Evolutionary conservation across 2,888 invertebrate genomes (phyloP), one percentile per base, ranked within the genome.

Genomic region (Hoplodrina blanda): DNA sequence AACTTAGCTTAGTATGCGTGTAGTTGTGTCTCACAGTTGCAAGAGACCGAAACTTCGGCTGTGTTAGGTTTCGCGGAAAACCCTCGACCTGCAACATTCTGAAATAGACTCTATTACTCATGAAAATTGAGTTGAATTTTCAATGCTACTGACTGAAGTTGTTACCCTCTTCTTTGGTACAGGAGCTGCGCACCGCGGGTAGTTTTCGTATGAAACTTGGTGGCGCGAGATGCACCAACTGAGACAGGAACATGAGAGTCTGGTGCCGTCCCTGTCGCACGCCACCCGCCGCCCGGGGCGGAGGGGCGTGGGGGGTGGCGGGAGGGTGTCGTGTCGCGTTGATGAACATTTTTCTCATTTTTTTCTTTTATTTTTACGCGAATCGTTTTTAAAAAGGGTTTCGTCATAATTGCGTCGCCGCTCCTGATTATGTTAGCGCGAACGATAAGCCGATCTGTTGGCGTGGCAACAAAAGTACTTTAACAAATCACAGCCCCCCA

Each of bases 321-420:
- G 89, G 89, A 90, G 91, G 91, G 91, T 88, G 91, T 90, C 93
- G 93, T 95, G 96, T 95, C 95, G 95, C 95, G 96, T 95, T 96
- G 95, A 96, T 95, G 95, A 95, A 95, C 95, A 95, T 95, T 96
- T 95, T 95, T 95, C 94, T 94, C 94, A 91, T 94, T 94, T 95
- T 76, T 95, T 95, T 93, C 92, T 93, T 25, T 94, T 94, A 92
- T 95, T 95, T 94, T 94, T 90, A 93, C 92, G 94, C 94, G 95
- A 96, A 95, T 95, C 95, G 95, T 93, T 96, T 95, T 95, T 95
- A 95, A 96, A 90, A 91, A 95, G 95, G 95, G 95, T 95, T 95
- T 94, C 94, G 92, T 95, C 95, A 96, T 96, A 95, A 95, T 96
- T 94, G 94, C 95, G 92, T 92, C 91, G 92, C 89, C 90, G 90